These are phyloP conservation scores for Hemichromis elongatus DNA, from an alignment of 2,113 vertebrate genomes.

Conservation along the genomic window DNA sequence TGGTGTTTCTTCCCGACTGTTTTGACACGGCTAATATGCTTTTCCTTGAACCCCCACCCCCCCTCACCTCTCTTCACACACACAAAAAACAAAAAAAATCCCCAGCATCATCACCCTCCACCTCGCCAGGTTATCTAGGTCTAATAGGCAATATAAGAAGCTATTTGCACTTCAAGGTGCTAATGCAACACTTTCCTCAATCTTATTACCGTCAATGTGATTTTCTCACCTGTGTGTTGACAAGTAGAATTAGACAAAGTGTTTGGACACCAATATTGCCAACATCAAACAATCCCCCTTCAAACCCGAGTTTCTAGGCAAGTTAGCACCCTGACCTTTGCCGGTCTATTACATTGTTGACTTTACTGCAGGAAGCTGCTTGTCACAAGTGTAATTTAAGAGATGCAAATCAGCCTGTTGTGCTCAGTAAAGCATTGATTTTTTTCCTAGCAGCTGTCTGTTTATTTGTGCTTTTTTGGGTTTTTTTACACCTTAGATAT, in stretches of 20 bases:
- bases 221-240: constrained; percentile 53
- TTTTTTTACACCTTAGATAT: neutral
- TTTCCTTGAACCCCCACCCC: constrained; percentile 13
- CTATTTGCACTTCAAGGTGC: constrained; percentile 69
- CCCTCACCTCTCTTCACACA: neutral
- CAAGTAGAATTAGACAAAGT: constrained; percentile 47
- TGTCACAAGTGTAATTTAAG: constrained; percentile 25
- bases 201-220: constrained; percentile 40
- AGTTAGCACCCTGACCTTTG: constrained; percentile 25
- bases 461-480: neutral
- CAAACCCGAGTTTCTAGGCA: neutral
- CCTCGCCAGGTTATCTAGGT: constrained; percentile 48
- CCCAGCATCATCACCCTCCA: constrained; percentile 10
- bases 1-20: constrained; percentile 17
- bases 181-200: constrained; percentile 69
- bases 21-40: constrained; percentile 59
- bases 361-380: constrained; percentile 7
- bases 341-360: constrained; percentile 8
- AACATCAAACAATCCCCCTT: neutral
- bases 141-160: constrained; percentile 59
- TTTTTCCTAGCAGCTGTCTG: neutral
- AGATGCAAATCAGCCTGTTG: constrained; percentile 21
- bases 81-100: neutral
- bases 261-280: constrained; percentile 28
- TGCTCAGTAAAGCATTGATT: neutral